Evolutionary conservation across 2,113 vertebrate species (phyloP), one percentile per base, ranked within the genome.

Genomic region (Rhinoptilus africanus): DNA sequence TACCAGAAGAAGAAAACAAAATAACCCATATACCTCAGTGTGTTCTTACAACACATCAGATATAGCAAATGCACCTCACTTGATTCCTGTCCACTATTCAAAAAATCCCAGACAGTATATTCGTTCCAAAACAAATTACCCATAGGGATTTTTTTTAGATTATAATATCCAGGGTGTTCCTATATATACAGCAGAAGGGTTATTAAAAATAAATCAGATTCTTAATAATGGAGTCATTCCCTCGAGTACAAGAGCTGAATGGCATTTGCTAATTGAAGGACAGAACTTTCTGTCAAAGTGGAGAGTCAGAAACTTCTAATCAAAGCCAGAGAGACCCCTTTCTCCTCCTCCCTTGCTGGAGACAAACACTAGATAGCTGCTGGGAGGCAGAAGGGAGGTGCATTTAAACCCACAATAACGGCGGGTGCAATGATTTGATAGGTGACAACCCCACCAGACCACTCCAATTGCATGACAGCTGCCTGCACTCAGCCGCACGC

Each of bases 121-220:
- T 93, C 82, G 32, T 81, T 93, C n/a, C 57, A 86, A 96, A 94
- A 69, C 50, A 85, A 90, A 85, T 93, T 57, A 83, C 23, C 37
- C 81, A 28, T 41, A 53, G 82, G 60, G 74, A 81, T 81, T 83
- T 92, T 92, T 91, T 96, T 95, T 80, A 82, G 74, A 80, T 94
- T 73, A 71, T 63, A 90, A 92, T 69, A 57, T 85, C 84, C 67
- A 90, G 75, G 28, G 75, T 85, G 57, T 75, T 91, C 43, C 87
- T 93, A 83, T 90, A 93, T 94, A 93, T 87, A 82, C 12, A 73
- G 23, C 35, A 89, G 92, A 86, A 84, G 75, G 10, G 51, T 86
- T 83, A 95, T 91, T 96, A 85, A 97, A 96, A 95, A 92, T 92
- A 96, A 95, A 87, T 73, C 69, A 85, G 53, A 26, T 89, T 87